A percentile compares a stretch with the other conserved stretches of the same genome.
Conservation (phyloP, 2,797 vertebrate species). For the Pantherophis alleghaniensis region DNA sequence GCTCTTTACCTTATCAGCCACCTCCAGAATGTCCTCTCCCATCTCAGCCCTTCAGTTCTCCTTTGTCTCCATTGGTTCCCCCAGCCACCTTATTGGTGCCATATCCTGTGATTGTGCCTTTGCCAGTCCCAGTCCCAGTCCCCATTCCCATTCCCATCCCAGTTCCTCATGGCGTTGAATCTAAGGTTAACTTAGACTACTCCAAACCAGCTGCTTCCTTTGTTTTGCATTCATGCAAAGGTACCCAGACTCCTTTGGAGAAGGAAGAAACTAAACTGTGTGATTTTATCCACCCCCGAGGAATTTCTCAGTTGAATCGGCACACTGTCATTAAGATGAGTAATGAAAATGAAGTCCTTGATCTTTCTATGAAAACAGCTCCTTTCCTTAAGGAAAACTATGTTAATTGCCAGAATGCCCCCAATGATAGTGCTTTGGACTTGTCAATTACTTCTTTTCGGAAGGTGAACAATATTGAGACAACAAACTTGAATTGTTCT, state of each 20-base stretch:
- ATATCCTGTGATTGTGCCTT: slow-evolving; percentile 91
- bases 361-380: slow-evolving; percentile 85
- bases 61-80: slow-evolving; percentile 87
- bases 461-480: slow-evolving; percentile 69
- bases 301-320: slow-evolving; percentile 74
- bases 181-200: slow-evolving; percentile 75
- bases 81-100: slow-evolving; percentile 92
- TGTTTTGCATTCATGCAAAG: slow-evolving; percentile 77
- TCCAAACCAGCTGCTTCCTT: slow-evolving; percentile 76
- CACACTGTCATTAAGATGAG: slow-evolving; percentile 79
- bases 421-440: slow-evolving; percentile 87
- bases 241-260: slow-evolving; percentile 82
- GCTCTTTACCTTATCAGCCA: slow-evolving; percentile 72
- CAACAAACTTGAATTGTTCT: slow-evolving; percentile 12
- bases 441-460: slow-evolving; percentile 82
- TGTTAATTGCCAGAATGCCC: slow-evolving; percentile 46
- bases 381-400: slow-evolving; percentile 76
- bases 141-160: slow-evolving; percentile 92
- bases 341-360: slow-evolving; percentile 85
- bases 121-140: slow-evolving; percentile 91
- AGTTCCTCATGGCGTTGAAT: slow-evolving; percentile 78
- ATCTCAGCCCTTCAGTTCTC: slow-evolving; percentile 81
- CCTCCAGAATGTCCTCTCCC: slow-evolving; percentile 74
- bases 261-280: slow-evolving; percentile 81
- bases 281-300: slow-evolving; percentile 61